These are phyloP conservation scores for Neosilurus mollespiculum DNA, from an alignment of 2,797 vertebrate species.

Conservation along the genomic window DNA sequence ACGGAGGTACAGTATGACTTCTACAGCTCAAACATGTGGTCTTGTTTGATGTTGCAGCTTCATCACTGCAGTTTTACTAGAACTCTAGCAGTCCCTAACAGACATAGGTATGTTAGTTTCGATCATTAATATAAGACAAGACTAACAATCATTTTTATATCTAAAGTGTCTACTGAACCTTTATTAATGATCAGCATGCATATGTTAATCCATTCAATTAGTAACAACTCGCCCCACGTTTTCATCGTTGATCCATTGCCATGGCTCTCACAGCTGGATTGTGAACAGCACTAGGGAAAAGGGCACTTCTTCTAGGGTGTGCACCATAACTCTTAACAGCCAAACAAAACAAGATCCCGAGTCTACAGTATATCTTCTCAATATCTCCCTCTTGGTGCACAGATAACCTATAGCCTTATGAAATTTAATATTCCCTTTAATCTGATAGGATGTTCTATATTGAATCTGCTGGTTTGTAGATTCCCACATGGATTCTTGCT, in stretches of 20 bases:
- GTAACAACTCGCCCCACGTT: neutral
- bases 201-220: conserved; percentile 1
- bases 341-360: conserved; percentile 35
- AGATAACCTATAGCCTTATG: conserved; percentile 40
- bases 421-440: conserved; percentile 61
- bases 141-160: neutral
- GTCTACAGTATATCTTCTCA: conserved; percentile 15
- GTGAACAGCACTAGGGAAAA: conserved; percentile 12
- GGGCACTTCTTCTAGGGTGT: conserved; percentile 14
- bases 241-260: conserved; percentile 15
- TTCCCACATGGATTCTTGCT: conserved; percentile 64
- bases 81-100: neutral
- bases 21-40: conserved; percentile 44
- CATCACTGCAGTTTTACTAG: conserved; percentile 18
- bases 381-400: conserved; percentile 15
- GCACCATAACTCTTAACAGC: conserved; percentile 2
- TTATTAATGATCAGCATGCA: neutral
- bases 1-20: conserved; percentile 39
- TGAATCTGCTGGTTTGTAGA: conserved; percentile 67
- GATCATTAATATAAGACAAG: neutral
- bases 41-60: conserved; percentile 28
- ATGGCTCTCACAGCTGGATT: conserved; percentile 11
- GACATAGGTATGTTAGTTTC: neutral
- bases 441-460: conserved; percentile 68
- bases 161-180: neutral